Base-by-base conservation (phyloP, 2,888 invertebrate species). In the Psylliodes chrysocephalus region DNA sequence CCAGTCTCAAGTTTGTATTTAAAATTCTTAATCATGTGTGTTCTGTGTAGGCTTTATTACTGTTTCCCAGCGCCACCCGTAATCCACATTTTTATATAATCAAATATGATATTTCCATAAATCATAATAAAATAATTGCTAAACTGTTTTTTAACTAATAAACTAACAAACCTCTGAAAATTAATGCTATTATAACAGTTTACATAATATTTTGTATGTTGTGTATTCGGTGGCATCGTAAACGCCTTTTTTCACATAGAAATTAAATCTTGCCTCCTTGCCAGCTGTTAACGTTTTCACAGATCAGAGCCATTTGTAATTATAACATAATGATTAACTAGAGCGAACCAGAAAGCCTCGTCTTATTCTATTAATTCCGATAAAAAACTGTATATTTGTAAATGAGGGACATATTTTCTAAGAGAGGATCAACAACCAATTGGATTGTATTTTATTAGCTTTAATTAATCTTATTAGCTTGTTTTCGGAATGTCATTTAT, bases 251-350 rank as follows among this genome's bases (percentile, higher is more conserved):
- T 35, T 14, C 5, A 8, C 30, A 30, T 30, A 30, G 6, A 30
- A n/a, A 35, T 35, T 35, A 35, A 35, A 35, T 35, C 35, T 14
- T 35, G n/a, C 35, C 14, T 35, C n/a, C n/a, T 12, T 4, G 10
- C 35, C 35, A 35, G 12, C 35, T 35, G 35, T 12, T 35, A 35
- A 35, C 44, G 33, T 55, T 55, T 55, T 55, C 44, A 63, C 63
- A 53, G 57, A 63, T 59, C 63, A 56, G 18, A 22, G 28, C 33
- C 14, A 8, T 18, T n/a, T 8, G 15, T 59, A 54, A 46, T 63
- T 54, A 42, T 63, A 63, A 46, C 54, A 59, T 47, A 63, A 55
- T 44, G 47, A 44, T 42, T 55, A 64, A 60, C 42, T 60, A 64
- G 64, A 64, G 60, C 64, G 51, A 12, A 55, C 44, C 38, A 55